A percentile compares a stretch with the other conserved stretches of the same genome.
Conservation (phyloP, 1,140 invertebrate genomes). For the Proales similis region DNA sequence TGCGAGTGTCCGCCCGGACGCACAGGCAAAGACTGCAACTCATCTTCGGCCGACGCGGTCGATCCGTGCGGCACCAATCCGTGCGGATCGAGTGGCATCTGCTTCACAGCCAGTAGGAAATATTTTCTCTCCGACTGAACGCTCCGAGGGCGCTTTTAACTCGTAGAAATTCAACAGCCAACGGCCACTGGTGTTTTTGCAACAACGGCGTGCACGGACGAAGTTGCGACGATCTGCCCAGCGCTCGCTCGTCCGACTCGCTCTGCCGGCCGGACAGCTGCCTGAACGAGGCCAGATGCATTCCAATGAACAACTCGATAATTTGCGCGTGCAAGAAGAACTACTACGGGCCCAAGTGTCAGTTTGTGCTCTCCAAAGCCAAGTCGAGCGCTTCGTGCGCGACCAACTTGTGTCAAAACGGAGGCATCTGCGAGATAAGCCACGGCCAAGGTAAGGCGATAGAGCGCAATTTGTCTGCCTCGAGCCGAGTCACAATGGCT, state of each 20-base stretch:
- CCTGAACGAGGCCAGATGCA: conserved; percentile 12
- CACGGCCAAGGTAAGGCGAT: conserved; percentile 5
- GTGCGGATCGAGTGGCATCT: conserved; percentile 26
- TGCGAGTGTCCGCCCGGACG: conserved; percentile 33
- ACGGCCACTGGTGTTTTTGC: conserved; percentile 37
- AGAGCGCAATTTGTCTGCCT: too few relatives aligned
- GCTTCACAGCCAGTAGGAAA: conserved; percentile 27
- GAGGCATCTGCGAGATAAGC: conserved; percentile 3
- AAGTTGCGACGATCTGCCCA: background rate
- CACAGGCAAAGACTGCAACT: conserved; percentile 36
- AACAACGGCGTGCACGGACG: conserved; percentile 27
- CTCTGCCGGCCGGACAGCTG: conserved; percentile 3
- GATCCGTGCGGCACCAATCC: conserved; percentile 18
- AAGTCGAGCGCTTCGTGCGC: background rate
- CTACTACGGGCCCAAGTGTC: conserved; percentile 26
- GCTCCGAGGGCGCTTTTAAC: too few relatives aligned
- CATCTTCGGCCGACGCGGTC: conserved; percentile 1
- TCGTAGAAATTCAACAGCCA: background rate
- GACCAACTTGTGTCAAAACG: conserved; percentile 32
- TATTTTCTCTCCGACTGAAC: too few relatives aligned
- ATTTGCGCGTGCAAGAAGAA: conserved; percentile 17
- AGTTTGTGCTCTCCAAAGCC: background rate
- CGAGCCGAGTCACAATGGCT: too few relatives aligned
- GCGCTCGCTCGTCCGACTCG: background rate
- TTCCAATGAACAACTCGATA: conserved; percentile 33